Base-by-base conservation (phyloP, 1,140 invertebrate species). In the Pachypeltis micranthus region DNA sequence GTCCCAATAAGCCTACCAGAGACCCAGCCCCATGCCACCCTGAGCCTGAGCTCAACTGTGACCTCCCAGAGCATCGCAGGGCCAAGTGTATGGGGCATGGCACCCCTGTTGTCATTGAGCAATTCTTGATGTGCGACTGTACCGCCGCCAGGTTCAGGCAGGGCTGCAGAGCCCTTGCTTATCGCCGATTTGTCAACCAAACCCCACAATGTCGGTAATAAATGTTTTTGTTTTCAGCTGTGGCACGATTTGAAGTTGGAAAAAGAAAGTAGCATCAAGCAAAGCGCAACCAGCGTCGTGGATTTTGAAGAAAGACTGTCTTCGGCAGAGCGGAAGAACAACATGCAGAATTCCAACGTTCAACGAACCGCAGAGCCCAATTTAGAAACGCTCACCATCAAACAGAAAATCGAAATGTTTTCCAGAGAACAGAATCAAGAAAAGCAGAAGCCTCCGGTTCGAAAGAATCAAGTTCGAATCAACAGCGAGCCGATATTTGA, bases 161-260 rank as follows among this genome's bases (percentile, higher is more conserved):
- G n/a, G n/a, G n/a, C n/a, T n/a, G n/a, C n/a, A n/a, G n/a, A n/a
- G n/a, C n/a, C n/a, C n/a, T n/a, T n/a, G n/a, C n/a, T n/a, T n/a
- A n/a, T n/a, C n/a, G n/a, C n/a, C n/a, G n/a, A n/a, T n/a, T n/a
- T n/a, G n/a, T n/a, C n/a, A n/a, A n/a, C n/a, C n/a, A n/a, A n/a
- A n/a, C n/a, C n/a, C n/a, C n/a, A n/a, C n/a, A n/a, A n/a, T n/a
- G n/a, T n/a, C n/a, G n/a, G n/a, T n/a, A n/a, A n/a, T n/a, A n/a
- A n/a, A n/a, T n/a, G n/a, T n/a, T 59, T 59, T 59, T 59, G 61
- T 65, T 76, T 77, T 51, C 70, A 83, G 77, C 82, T 86, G 73
- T 86, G 84, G 84, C 77, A 79, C 59, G 81, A 85, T 67, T 73
- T 84, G 56, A 83, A 83, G 70, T 59, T 70, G 24, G 70, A 71